Conservation (phyloP, 2,888 invertebrate species). For the Standfussiana lucernea region DNA sequence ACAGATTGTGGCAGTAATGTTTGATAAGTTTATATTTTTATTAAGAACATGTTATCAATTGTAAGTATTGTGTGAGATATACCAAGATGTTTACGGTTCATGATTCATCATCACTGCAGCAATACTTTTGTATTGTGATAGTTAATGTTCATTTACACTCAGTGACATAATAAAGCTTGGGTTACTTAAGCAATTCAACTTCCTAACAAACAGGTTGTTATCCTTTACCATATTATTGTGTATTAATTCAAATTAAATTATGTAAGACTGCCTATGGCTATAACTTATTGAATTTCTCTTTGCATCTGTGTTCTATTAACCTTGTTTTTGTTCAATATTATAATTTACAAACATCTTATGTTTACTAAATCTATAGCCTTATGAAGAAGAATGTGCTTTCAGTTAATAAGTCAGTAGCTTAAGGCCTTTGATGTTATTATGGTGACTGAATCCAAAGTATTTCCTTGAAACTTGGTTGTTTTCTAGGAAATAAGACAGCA, state of each 20-base stretch:
- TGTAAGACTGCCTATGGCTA: slow-evolving; percentile 45
- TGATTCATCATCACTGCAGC: slow-evolving; percentile 76
- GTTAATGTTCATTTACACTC: slow-evolving; percentile 46
- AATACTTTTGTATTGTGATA: slow-evolving; percentile 60
- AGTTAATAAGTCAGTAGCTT: neutral
- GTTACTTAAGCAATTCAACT: slow-evolving; percentile 46
- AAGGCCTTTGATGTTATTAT: neutral
- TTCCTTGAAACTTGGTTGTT: slow-evolving; percentile 5
- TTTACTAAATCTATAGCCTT: slow-evolving; percentile 8
- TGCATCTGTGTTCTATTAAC: slow-evolving; percentile 37
- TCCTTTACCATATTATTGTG: slow-evolving; percentile 52
- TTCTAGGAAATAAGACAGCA: slow-evolving; percentile 18
- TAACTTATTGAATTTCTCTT: slow-evolving; percentile 51
- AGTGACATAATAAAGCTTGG: slow-evolving; percentile 55
- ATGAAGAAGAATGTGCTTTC: neutral
- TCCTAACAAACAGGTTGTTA: slow-evolving; percentile 58
- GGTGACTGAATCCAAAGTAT: slow-evolving; percentile 7
- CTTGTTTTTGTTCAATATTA: slow-evolving; percentile 31
- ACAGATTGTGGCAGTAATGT: slow-evolving; percentile 67
- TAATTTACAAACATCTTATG: slow-evolving; percentile 25
- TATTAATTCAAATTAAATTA: slow-evolving; percentile 54
- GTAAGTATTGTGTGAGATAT: slow-evolving; percentile 72
- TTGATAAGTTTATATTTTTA: slow-evolving; percentile 78
- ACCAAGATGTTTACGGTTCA: slow-evolving; percentile 76
- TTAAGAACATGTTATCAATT: slow-evolving; percentile 79